Conservation (phyloP, 2,113 vertebrate genomes). For the Guaruba guarouba region DNA sequence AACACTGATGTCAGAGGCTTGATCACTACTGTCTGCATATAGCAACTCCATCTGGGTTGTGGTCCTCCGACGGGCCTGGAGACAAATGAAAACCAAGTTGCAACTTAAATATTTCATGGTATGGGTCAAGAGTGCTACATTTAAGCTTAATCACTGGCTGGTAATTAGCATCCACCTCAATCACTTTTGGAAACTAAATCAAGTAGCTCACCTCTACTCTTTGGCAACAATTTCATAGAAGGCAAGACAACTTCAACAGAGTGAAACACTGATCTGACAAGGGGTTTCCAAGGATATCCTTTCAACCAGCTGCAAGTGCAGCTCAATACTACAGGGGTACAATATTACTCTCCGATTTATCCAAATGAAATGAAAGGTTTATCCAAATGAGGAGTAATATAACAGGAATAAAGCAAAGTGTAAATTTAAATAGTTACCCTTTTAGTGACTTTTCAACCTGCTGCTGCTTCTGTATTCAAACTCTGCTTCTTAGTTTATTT, state of each 20-base stretch:
- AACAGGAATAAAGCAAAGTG: background rate
- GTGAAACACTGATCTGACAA: background rate
- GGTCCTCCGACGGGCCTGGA: constrained; percentile 91
- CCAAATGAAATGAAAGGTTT: background rate
- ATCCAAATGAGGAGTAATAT: background rate
- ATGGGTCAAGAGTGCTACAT: background rate
- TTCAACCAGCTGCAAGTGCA: background rate
- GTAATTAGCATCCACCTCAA: background rate
- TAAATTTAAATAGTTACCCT: background rate
- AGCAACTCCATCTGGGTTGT: constrained; percentile 97
- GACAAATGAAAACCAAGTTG: background rate
- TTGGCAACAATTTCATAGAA: background rate
- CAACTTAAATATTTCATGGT: background rate
- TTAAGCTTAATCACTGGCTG: background rate
- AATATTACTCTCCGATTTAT: background rate
- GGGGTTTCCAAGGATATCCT: background rate
- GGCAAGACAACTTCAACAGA: background rate
- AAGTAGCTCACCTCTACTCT: background rate
- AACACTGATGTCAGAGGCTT: constrained; percentile 72
- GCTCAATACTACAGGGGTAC: background rate
- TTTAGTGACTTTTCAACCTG: background rate
- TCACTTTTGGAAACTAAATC: background rate
- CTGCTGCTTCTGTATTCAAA: background rate
- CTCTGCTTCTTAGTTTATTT: background rate
- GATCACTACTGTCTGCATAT: constrained; percentile 87